phyloP scores from a whole-genome alignment of 2,113 vertebrate species.

The Odontesthes bonariensis region DNA sequence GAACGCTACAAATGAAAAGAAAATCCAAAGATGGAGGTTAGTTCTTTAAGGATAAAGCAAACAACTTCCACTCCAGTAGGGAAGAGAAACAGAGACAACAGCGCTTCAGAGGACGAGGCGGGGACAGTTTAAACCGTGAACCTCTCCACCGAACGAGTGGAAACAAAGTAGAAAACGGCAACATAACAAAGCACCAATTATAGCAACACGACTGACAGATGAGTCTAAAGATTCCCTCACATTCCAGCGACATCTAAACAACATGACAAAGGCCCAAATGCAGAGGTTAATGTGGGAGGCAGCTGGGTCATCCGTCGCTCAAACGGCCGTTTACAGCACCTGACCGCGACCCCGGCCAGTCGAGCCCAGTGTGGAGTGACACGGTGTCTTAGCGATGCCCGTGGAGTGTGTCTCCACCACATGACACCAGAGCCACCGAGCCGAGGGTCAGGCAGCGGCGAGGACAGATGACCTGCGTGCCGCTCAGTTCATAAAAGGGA shows the following conservation, averaged over 20 bases:
- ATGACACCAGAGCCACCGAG: conserved; percentile 53
- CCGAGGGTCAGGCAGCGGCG: conserved; percentile 43
- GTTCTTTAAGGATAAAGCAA: too few relatives aligned
- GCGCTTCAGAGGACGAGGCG: too few relatives aligned
- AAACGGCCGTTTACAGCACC: conserved; percentile 66
- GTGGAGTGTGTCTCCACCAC: conserved; percentile 41
- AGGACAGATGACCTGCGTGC: conserved; percentile 73
- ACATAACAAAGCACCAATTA: not conserved
- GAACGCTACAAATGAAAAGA: too few relatives aligned
- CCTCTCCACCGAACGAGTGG: too few relatives aligned
- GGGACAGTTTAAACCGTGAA: too few relatives aligned
- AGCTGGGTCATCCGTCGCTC: conserved; percentile 53
- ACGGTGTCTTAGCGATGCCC: conserved; percentile 32
- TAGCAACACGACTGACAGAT: not conserved
- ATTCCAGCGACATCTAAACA: not conserved
- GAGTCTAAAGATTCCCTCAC: not conserved
- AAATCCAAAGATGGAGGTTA: too few relatives aligned
- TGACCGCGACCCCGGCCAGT: conserved; percentile 52
- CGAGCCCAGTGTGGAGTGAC: conserved; percentile 67
- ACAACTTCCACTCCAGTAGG: too few relatives aligned
- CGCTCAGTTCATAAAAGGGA: conserved; percentile 51
- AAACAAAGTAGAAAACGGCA: not conserved
- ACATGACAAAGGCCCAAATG: not conserved
- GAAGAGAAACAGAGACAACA: too few relatives aligned
- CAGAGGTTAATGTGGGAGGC: not conserved